phyloP scores from a whole-genome alignment of 2,888 invertebrate species.

The Amiota mariae region DNA sequence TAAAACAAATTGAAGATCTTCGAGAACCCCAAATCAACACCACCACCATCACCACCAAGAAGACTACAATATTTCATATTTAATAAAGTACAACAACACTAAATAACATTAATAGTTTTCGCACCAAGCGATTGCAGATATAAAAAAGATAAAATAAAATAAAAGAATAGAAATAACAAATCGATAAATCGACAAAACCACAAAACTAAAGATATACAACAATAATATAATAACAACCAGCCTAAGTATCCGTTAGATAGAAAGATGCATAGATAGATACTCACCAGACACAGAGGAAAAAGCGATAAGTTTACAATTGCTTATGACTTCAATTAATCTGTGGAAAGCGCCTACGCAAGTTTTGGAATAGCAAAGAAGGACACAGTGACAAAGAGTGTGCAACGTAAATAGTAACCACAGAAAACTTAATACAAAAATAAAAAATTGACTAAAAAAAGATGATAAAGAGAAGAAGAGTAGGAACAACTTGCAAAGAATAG shows the following conservation, averaged over 20 bases:
- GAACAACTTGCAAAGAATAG: neutral
- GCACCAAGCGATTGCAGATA: neutral
- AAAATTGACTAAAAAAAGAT: constrained; percentile 23
- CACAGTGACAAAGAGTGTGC: too few relatives aligned
- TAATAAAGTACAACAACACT: constrained; percentile 23
- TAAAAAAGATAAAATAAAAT: neutral
- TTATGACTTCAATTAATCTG: constrained; percentile 69
- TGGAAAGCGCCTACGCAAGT: constrained; percentile 66
- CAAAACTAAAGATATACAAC: constrained; percentile 36
- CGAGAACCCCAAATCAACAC: constrained; percentile 49
- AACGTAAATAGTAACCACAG: neutral
- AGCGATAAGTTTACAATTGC: constrained; percentile 68
- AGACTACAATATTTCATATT: constrained; percentile 29
- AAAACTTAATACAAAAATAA: constrained; percentile 26
- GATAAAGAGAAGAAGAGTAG: constrained; percentile 27
- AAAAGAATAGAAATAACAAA: constrained; percentile 41
- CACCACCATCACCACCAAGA: constrained; percentile 37
- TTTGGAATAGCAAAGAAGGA: neutral
- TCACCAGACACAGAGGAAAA: constrained; percentile 39
- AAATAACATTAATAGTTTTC: constrained; percentile 23
- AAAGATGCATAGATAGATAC: constrained; percentile 16
- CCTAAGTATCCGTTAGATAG: constrained; percentile 44
- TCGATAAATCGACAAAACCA: constrained; percentile 58
- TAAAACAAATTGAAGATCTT: constrained; percentile 58
- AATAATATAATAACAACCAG: constrained; percentile 34